Base-by-base conservation (phyloP, 2,888 invertebrate species). In the Callimorpha dominula region DNA sequence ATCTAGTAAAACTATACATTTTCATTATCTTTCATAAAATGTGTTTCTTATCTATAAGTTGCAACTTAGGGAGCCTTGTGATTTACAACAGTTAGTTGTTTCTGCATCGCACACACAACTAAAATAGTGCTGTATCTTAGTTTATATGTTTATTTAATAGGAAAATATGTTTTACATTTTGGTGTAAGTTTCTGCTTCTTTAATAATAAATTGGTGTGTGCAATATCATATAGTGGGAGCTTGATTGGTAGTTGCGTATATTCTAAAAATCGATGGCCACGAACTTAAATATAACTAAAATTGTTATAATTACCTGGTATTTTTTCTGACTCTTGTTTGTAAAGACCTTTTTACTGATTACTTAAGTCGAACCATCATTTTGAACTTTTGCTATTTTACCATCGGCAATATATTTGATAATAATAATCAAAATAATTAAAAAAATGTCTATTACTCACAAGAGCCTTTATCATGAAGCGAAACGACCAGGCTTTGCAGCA, bases 11-110 rank as follows among this genome's bases (percentile, higher is more conserved):
- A 71, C 70, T 66, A 64, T 74, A 66, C 71, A 73, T 73, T 73
- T 72, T 68, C 70, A 75, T 74, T 74, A 78, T 80, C 66, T 75
- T n/a, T 40, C 14, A 68, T 70, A 49, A 75, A 77, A 66, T 70
- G 43, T 31, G 20, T 78, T 71, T 74, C 78, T 79, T 80, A 81
- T 80, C 78, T 74, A n/a, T 66, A 63, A 71, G 52, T 71, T 74
- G 70, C 71, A 31, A 73, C 71, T 54, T 71, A 63, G 68, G 70
- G 70, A 57, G 65, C 8, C 49, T n/a, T 40, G 65, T 74, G 70
- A 70, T 73, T 70, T 67, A 67, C 20, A 46, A 40, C 15, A 52
- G n/a, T 73, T 52, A 20, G 14, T 50, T 64, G 42, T n/a, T 65
- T 66, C 14, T 62, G 4, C 17, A 6, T 52, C 46, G 46, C 14